Base-by-base conservation (phyloP, 2,888 invertebrate genomes). In the Pteria penguin region DNA sequence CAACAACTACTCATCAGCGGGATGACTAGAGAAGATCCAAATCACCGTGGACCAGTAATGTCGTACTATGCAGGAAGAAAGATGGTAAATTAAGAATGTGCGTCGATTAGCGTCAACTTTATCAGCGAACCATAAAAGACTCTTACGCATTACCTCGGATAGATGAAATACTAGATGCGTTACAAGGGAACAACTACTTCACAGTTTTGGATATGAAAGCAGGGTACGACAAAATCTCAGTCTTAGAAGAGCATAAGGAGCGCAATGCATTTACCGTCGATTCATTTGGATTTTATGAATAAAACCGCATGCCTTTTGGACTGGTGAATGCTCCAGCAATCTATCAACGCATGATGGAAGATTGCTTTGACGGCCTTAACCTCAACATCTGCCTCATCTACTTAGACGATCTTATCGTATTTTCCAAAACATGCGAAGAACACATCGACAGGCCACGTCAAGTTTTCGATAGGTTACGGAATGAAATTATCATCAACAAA, bases 361-460 rank as follows among this genome's bases (percentile, higher is more conserved):
- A 57, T 5, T 57, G 57, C 22, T 57, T 57, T 57, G 57, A 57
- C n/a, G 57, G 57, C 5, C 57, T 57, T 8, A 57, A 57, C 22
- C 57, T 5, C 22, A 57, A n/a, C 8, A 57, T 57, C 22, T 57
- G 57, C 24, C n/a, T 57, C 57, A 57, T 57, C 8, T 57, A 57
- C 57, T n/a, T 57, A 14, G 57, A 57, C 22, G 24, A 57, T n/a
- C 4, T 14, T 5, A 61, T 81, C 26, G 65, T 74, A 11, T 73
- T 66, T 54, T 73, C 73, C 2, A 57, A 54, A 4, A 45, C 67
- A 24, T 73, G 66, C 31, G 58, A 75, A 18, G 74, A 80, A 52
- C 73, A 76, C 32, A 31, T 75, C 8, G 60, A 61, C 31, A 66
- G 77, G 5, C 33, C 80, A 61, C 22, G 32, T 18, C 14, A 22